Percentiles rank a stretch among this genome's conserved stretches.
These are phyloP conservation scores for Philhelius pedissequus DNA, from an alignment of 2,888 invertebrate species.

Conservation along the genomic window DNA sequence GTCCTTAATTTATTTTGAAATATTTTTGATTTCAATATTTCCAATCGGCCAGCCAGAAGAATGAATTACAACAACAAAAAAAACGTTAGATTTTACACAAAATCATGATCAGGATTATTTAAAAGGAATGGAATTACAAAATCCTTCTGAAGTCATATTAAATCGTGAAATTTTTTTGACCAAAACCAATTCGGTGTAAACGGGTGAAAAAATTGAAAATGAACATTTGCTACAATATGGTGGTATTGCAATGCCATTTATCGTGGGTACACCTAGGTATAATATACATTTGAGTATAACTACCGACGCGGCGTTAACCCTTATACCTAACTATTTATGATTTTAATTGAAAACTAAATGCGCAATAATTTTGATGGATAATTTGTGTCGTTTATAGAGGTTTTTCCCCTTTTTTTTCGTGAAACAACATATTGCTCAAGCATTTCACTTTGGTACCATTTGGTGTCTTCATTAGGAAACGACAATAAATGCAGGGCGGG, in stretches of 20 bases:
- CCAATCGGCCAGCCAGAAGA: neutral
- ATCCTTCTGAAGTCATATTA: slow-evolving; percentile 25
- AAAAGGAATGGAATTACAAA: neutral
- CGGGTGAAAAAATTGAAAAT: slow-evolving; percentile 39
- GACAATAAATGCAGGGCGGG: slow-evolving; percentile 42
- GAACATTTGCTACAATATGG: slow-evolving; percentile 34
- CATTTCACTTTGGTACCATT: slow-evolving; percentile 32
- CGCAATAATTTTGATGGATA: slow-evolving; percentile 66
- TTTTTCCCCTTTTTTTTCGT: slow-evolving; percentile 20
- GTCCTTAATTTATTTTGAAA: slow-evolving; percentile 58
- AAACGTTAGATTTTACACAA: neutral
- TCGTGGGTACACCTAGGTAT: neutral
- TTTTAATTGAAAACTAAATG: slow-evolving; percentile 66
- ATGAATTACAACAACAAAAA: neutral
- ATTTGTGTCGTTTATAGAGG: slow-evolving; percentile 44
- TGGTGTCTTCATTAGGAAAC: slow-evolving; percentile 61
- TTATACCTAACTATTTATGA: slow-evolving; percentile 53
- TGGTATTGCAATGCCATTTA: slow-evolving; percentile 1
- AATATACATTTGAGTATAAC: neutral
- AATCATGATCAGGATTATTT: neutral
- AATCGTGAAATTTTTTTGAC: slow-evolving; percentile 19
- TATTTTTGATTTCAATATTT: slow-evolving; percentile 18
- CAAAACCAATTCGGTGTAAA: neutral
- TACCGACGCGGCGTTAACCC: slow-evolving; percentile 20
- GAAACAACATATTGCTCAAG: neutral